Conservation (phyloP, 1,140 invertebrate species). For the Polypedilum vanderplanki region DNA sequence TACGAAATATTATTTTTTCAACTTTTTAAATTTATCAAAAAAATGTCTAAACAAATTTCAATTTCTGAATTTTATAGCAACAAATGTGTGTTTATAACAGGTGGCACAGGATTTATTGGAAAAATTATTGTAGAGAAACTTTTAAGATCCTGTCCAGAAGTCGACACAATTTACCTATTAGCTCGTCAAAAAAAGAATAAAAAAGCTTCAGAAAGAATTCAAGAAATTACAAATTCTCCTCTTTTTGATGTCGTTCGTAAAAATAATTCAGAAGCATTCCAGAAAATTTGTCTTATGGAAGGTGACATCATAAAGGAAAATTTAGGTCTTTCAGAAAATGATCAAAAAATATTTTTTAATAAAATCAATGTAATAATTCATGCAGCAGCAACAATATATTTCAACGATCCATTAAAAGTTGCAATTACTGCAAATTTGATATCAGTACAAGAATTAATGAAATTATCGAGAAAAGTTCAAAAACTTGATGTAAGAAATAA, state of each 20-base stretch:
- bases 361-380: slow-evolving; percentile 66
- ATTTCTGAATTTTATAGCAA: too few species aligned
- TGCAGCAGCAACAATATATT: slow-evolving; percentile 60
- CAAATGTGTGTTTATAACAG: too few species aligned
- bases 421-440: slow-evolving; percentile 62
- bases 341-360: slow-evolving; percentile 44
- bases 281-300: not conserved
- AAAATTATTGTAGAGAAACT: slow-evolving; percentile 68
- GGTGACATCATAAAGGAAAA: too few species aligned
- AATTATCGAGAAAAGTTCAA: slow-evolving; percentile 56
- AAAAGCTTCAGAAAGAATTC: not conserved
- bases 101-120: slow-evolving; percentile 49
- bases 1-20: too few species aligned
- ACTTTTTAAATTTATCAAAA: too few species aligned
- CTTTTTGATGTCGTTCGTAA: not conserved
- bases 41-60: too few species aligned
- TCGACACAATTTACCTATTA: slow-evolving; percentile 58
- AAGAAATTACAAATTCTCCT: not conserved
- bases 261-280: not conserved
- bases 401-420: slow-evolving; percentile 59
- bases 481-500: slow-evolving; percentile 50
- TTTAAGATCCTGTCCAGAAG: slow-evolving; percentile 57
- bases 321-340: too few species aligned
- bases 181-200: slow-evolving; percentile 51
- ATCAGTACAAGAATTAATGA: slow-evolving; percentile 54